Conservation (phyloP, 2,888 invertebrate species). For the Drosophila emarginata region DNA sequence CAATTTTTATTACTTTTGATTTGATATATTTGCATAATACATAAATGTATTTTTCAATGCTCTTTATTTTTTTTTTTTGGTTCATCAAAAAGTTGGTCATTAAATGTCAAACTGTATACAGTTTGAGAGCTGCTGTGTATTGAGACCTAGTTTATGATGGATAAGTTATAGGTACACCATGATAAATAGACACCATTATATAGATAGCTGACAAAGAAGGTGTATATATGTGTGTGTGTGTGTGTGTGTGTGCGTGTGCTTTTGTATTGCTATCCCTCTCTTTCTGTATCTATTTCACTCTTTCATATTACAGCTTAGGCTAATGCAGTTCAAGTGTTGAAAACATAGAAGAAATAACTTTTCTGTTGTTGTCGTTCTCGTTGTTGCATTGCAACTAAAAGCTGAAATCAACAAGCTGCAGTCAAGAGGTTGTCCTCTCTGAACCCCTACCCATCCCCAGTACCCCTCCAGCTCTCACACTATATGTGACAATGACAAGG, state of each 20-base stretch:
- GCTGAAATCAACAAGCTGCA: constrained; percentile 47
- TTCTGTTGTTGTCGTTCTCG: constrained; percentile 28
- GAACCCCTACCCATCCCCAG: background rate
- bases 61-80: background rate
- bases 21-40: too few relatives aligned
- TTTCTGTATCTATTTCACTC: background rate
- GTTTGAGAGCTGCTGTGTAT: constrained; percentile 34
- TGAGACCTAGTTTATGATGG: constrained; percentile 32
- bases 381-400: constrained; percentile 19
- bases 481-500: constrained; percentile 69
- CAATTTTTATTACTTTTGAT: too few relatives aligned
- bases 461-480: background rate
- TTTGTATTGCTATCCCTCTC: background rate
- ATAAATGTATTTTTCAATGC: constrained; percentile 5
- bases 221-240: constrained; percentile 2
- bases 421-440: constrained; percentile 37
- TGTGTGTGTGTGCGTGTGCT: constrained; percentile 1
- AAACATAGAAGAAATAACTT: constrained; percentile 70
- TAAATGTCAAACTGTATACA: constrained; percentile 9
- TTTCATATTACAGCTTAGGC: constrained; percentile 61
- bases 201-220: background rate
- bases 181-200: background rate
- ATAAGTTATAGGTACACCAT: constrained; percentile 6
- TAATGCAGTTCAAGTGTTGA: constrained; percentile 74
- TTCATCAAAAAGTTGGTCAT: too few relatives aligned